Base-by-base conservation (phyloP, 1,140 invertebrate species). In the Musca domestica region DNA sequence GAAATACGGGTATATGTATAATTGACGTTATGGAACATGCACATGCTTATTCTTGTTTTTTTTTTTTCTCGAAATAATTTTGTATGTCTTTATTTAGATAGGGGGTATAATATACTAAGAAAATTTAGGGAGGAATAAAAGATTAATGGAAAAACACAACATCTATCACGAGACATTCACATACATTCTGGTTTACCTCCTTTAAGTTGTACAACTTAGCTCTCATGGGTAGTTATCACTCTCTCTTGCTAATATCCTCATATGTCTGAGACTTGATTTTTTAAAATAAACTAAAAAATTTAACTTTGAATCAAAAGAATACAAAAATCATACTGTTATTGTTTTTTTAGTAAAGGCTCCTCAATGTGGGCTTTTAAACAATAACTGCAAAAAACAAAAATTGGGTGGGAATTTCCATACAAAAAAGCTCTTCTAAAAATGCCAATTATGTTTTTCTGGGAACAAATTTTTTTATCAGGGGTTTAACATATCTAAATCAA, bases 161-260 rank as follows among this genome's bases (percentile, higher is more conserved):
- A 61, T 61, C 56, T 61, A 61, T 19, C 30, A 61, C 27, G 41
- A 61, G 34, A 61, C 56, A 61, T 41, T 41, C 27, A 41, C 41
- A 41, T 61, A 61, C 56, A 61, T 34, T 61, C 34, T 34, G 23
- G 52, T 61, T 61, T 61, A 61, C 56, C 56, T 61, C 56, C 27
- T 61, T 41, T 5, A 5, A 7, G 34, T 41, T 41, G 10, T 2
- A 12, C 10, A 12, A 2, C 34, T 41, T 41, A 41, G 10, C 34
- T 41, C 10, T 9, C 5, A n/a, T n/a, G n/a, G n/a, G n/a, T n/a
- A n/a, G n/a, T n/a, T n/a, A n/a, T n/a, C n/a, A n/a, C 34, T 12
- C 12, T 41, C 34, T 61, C 34, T 17, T 22, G 52, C 34, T 61
- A 34, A 61, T 30, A 27, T 61, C 56, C 27, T 61, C 27, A 34